Evolutionary conservation across 2,888 invertebrate species (phyloP), one percentile per base, ranked within the genome.

Genomic region (Leuctra nigra): DNA sequence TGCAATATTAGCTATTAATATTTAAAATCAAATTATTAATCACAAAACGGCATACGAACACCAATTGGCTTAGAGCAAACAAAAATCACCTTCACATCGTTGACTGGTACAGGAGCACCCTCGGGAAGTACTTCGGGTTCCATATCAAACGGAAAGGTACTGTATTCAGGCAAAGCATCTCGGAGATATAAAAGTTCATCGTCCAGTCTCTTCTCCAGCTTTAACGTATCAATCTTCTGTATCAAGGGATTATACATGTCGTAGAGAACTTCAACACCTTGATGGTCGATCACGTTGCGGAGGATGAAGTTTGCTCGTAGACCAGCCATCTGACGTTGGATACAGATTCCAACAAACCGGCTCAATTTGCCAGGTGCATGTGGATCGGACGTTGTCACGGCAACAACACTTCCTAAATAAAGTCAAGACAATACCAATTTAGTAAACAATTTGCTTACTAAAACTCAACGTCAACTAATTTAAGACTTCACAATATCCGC

Each of bases 181-280:
- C 90, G 76, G 50, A 99, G 77, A 70, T 98, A 99, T 14, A 82
- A 77, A 48, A 99, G 74, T 66, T 90, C 83, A 23, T 89, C 85
- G 73, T 99, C 99, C 18, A 98, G 73, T 53, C 98, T 80, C 70
- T 92, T 96, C 71, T 99, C 98, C 33, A 99, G 76, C 33, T 87
- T 83, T 13, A 99, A 72, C 1, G 97, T 91, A 74, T 96, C 92
- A 33, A 99, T 86, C 68, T 82, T 86, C 65, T 86, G 86, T 61
- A 99, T 81, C 0, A 88, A 84, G 13, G 99, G 98, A 73, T 94
- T 96, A 68, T 99, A 99, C 68, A 98, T 74, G 59, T 95, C 87
- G 73, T 89, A 97, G 63, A 77, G 71, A 63, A 88, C 77, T 73
- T 87, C 86, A 33, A 18, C 39, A 56, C 86, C 92, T 70, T 93